Evolutionary conservation across 1,140 invertebrate genomes (phyloP), one percentile per base, ranked within the genome.

Genomic region (Apocrypta bakeri): DNA sequence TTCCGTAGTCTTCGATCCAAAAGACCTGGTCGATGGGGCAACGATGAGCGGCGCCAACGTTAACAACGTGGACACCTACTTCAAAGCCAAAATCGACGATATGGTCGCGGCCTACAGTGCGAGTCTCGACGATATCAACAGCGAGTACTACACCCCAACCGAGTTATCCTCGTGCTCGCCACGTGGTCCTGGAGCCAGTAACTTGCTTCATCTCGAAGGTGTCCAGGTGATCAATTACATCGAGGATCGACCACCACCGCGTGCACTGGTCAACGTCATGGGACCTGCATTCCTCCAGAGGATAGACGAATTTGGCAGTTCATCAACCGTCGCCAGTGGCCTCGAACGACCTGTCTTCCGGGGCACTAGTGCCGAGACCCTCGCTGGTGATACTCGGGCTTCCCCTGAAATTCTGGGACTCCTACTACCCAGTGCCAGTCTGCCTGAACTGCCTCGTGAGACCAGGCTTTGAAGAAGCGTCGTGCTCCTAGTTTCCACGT

Each of bases 141-240:
- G 95, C 24, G 93, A 96, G 17, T 97, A 97, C 87, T 97, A 96
- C 90, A 96, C 96, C 25, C 96, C 96, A 11, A 96, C 95, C 6
- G 96, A 96, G 88, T 87, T 92, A 12, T 93, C 92, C 0, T 89
- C 90, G 3, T 85, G 87, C 12, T 91, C 90, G 77, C 90, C 91
- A 0, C 87, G 89, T 11, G 85, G 85, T 0, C 73, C 81, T 0
- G 40, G 29, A 0, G 11, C 42, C 14, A 40, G 24, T 1, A 63
- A 25, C 1, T 29, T 78, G n/a, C 85, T 76, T 11, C 81, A 92
- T 9, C 87, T 93, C 9, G 93, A 94, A 14, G 93, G 92, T 8
- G 93, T 94, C 12, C 83, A 33, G 17, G 93, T 94, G 85, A 94
- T 94, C 76, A 94, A 94, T 85, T 94, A 93, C 87, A 93, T 94